These are phyloP conservation scores for Strigamia maritima DNA, from an alignment of 2,888 invertebrate genomes.

Conservation along the genomic window DNA sequence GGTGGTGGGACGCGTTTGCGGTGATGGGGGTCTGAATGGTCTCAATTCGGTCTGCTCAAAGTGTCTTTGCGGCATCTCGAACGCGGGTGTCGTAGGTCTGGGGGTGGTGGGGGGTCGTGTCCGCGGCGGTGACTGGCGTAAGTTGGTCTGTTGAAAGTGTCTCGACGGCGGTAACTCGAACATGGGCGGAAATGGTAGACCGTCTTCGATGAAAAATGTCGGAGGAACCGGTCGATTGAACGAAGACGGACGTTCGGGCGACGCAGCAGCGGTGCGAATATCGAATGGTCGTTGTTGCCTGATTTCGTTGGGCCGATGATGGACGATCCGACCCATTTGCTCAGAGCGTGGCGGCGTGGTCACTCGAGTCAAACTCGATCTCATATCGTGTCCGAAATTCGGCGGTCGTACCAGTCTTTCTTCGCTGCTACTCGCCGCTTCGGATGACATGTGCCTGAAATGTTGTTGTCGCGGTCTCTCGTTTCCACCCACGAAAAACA, in stretches of 20 bases:
- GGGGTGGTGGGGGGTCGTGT: neutral
- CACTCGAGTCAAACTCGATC: neutral
- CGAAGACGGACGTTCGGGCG: neutral
- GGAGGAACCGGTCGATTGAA: neutral
- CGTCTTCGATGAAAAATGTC: conserved; percentile 28
- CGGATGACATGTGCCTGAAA: neutral
- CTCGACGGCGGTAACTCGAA: conserved; percentile 9
- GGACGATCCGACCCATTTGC: neutral
- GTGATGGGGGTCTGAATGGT: neutral
- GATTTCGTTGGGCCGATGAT: neutral
- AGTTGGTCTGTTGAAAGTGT: neutral
- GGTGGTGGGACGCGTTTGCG: neutral
- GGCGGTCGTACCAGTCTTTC: neutral
- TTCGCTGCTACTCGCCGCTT: neutral
- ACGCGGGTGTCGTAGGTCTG: neutral
- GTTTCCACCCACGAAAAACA: neutral
- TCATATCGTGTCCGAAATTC: neutral
- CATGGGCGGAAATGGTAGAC: neutral
- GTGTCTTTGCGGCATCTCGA: neutral
- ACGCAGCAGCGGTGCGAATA: neutral
- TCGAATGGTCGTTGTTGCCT: neutral
- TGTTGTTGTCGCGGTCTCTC: neutral
- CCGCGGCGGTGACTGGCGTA: neutral
- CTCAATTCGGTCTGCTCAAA: too few relatives aligned
- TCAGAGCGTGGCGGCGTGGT: neutral